Evolutionary conservation across 2,888 invertebrate species (phyloP).

Genomic region (Nebria brevicollis): DNA sequence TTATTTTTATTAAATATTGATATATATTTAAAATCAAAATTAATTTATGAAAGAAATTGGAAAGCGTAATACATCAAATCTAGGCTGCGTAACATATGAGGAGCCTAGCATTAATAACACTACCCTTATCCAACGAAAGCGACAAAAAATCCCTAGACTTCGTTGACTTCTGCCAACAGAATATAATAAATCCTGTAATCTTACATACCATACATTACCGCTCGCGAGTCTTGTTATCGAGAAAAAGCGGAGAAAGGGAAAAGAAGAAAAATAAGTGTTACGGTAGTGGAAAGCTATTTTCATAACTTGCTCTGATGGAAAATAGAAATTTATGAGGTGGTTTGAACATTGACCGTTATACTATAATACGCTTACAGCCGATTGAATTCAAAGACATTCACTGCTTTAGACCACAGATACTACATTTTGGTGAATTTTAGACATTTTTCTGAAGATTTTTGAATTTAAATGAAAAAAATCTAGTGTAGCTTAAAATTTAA

Average conservation of each 20-base stretch:
- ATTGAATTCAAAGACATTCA: constrained; percentile 24
- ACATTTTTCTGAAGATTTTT: too few species aligned
- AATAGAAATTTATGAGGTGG: constrained; percentile 36
- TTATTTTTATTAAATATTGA: too few species aligned
- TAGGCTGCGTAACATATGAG: background rate
- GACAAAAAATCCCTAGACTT: background rate
- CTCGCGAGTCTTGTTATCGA: constrained; percentile 21
- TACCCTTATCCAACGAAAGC: background rate
- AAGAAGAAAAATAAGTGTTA: background rate
- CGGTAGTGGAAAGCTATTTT: constrained; percentile 29
- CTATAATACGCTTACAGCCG: constrained; percentile 30
- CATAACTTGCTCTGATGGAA: constrained; percentile 29
- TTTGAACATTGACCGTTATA: constrained; percentile 17
- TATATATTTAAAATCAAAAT: too few species aligned
- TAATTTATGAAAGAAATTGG: too few species aligned
- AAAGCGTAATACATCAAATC: background rate
- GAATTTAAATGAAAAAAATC: too few species aligned
- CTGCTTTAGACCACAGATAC: background rate
- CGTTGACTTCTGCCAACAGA: constrained; percentile 8
- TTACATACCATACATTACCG: constrained; percentile 33
- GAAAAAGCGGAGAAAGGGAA: background rate
- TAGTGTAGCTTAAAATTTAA: too few species aligned
- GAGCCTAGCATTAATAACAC: background rate
- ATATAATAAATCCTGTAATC: constrained; percentile 27
- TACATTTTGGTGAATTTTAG: background rate